Evolutionary conservation across 1,140 invertebrate species (phyloP), one percentile per base, ranked within the genome.

Genomic region (Caenorhabditis remanei): DNA sequence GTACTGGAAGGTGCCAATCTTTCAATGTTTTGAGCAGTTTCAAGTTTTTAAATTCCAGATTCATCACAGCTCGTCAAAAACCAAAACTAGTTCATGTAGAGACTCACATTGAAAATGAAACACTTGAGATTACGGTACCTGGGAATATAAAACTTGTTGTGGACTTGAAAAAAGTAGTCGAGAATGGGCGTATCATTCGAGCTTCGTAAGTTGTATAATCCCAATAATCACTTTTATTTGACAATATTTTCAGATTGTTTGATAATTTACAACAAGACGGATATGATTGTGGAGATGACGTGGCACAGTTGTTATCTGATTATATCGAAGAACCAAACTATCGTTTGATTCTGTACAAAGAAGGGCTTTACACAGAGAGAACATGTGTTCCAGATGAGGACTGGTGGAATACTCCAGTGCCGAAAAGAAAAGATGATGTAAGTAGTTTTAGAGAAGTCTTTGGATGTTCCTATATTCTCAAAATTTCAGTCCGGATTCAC

Each of bases 391-490:
- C 83, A 13, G 32, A 84, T 43, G 83, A 84, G 7, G 53, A 58
- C 14, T 84, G 58, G 55, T 84, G 83, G 83, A 84, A 84, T 84
- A 84, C 4, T 41, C 83, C 83, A 46, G 83, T 84, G 55, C 83
- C 83, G 24, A 84, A 84, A 14, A 58, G 83, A 61, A 84, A 84
- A 16, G 83, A 84, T 40, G 55, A 84, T 48, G 83, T 84, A 16
- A 56, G 53, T 55, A 14, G 16, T 43, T 82, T 48, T 8, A 48
- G 8, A 48, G 7, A 21, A 63, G 14, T 4, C 6, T 41, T 32
- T 43, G 0, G 21, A 67, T 11, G 41, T 41, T 41, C 58, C 4
- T 58, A 6, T 50, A 32, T 32, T 32, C 32, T 32, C 32, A 32
- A 32, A 32, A 32, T 85, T 85, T 32, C 40, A 85, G 84, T 61